These are phyloP conservation scores for Psilanteris sp. DNA, from an alignment of 1,140 invertebrate genomes.

Conservation along the genomic window DNA sequence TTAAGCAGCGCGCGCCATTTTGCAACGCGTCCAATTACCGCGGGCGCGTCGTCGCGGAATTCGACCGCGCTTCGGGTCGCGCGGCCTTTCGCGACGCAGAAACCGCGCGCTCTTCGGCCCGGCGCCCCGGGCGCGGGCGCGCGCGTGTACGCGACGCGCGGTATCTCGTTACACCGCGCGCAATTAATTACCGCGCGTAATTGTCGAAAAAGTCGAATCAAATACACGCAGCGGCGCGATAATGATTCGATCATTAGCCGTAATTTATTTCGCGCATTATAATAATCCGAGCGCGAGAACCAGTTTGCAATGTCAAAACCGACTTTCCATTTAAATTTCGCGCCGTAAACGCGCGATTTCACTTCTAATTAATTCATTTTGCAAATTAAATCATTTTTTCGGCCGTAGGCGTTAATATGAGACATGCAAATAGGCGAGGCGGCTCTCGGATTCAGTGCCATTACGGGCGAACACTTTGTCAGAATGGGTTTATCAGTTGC, in stretches of 20 bases:
- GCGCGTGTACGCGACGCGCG: no score
- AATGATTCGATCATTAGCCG: conserved; percentile 1
- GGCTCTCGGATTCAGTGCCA: neutral
- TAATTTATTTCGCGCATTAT: conserved; percentile 17
- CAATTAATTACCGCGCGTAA: neutral
- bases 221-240: neutral
- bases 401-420: conserved; percentile 21
- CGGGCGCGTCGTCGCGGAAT: conserved; percentile 27
- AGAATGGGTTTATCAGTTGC: conserved; percentile 26
- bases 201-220: neutral
- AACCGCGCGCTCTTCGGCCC: conserved; percentile 2
- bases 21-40: conserved; percentile 33
- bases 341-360: conserved; percentile 34
- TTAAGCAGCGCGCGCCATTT: conserved; percentile 7
- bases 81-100: no score
- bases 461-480: conserved; percentile 19
- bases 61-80: no score
- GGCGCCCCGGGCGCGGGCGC: no score
- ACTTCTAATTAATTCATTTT: conserved; percentile 44
- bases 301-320: conserved; percentile 25
- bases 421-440: conserved; percentile 13
- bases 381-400: conserved; percentile 21
- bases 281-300: conserved; percentile 9
- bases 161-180: neutral
- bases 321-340: conserved; percentile 45